Evolutionary conservation across 2,113 vertebrate species (phyloP).

Genomic region (Rhinogobius similis): DNA sequence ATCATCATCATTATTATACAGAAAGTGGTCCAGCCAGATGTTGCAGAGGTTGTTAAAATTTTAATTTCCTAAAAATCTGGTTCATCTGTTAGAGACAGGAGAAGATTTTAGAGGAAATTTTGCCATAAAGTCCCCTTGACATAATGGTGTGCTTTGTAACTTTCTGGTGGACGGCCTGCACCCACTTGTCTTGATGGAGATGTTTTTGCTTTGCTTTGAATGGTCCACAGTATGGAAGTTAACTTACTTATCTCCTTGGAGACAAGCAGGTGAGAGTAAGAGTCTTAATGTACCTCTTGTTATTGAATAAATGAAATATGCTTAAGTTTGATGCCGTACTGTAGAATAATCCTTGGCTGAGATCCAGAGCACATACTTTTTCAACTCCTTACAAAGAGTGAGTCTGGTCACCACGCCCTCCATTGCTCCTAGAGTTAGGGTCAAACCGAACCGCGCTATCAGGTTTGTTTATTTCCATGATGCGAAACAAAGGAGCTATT

Average conservation of each 20-base stretch:
- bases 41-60: constrained; percentile 23
- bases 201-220: not conserved
- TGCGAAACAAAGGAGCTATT: too few species aligned
- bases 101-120: not conserved
- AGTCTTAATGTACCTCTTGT: too few species aligned
- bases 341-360: too few species aligned
- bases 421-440: too few species aligned
- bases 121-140: not conserved
- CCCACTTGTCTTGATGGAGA: not conserved
- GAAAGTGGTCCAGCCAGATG: constrained; percentile 63
- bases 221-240: not conserved
- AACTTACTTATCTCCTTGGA: not conserved
- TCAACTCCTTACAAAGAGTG: too few species aligned
- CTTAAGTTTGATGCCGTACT: too few species aligned
- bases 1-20: constrained; percentile 53
- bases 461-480: too few species aligned
- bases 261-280: not conserved
- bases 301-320: too few species aligned
- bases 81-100: not conserved
- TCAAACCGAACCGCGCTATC: too few species aligned
- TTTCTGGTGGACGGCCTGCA: too few species aligned
- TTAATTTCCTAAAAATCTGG: not conserved
- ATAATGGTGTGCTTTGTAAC: not conserved
- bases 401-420: too few species aligned
- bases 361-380: too few species aligned